Evolutionary conservation across 2,888 invertebrate species (phyloP), one percentile per base, ranked within the genome.

Genomic region (Apantesis nais): DNA sequence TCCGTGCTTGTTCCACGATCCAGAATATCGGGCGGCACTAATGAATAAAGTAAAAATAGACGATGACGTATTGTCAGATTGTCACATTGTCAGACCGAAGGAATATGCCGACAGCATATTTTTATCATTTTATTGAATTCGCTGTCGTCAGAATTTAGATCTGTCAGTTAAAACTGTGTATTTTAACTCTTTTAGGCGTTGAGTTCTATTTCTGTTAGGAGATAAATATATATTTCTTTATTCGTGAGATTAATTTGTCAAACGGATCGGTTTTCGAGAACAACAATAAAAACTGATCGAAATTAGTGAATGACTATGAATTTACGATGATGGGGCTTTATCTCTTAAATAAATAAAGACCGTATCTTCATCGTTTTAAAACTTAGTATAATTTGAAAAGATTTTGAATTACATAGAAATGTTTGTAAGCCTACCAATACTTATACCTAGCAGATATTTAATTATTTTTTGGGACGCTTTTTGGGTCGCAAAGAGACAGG

Each of bases 1-100:
- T 98, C 98, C 5, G 97, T 96, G 86, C 97, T 98, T 60, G 98
- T 98, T 67, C 97, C 97, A 81, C 97, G 97, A 91, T 98, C 98
- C 85, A 98, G 92, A 85, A 98, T 98, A 89, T 98, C 98, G 62
- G 98, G 98, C 67, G 98, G 98, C 73, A 98, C 98, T 73, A 67
- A 70, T 63, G 39, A 19, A 73, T 19, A 75, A 55, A 68, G 19
- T 60, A 71, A 62, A 67, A 74, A 72, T 73, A 77, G 72, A 70
- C 72, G 29, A 67, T 34, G 3, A n/a, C 0, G n/a, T 52, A 7
- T n/a, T 69, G 31, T 65, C 62, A 67, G 4, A 55, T 8, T 68
- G 62, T 67, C 61, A 68, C 69, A 67, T 37, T 34, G 66, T 19
- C 62, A 63, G 31, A 64, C 29, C 14, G 44, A 29, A 14, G 52